These are phyloP conservation scores for Liodrosophila aerea DNA, from an alignment of 2,888 invertebrate genomes.

Conservation along the genomic window DNA sequence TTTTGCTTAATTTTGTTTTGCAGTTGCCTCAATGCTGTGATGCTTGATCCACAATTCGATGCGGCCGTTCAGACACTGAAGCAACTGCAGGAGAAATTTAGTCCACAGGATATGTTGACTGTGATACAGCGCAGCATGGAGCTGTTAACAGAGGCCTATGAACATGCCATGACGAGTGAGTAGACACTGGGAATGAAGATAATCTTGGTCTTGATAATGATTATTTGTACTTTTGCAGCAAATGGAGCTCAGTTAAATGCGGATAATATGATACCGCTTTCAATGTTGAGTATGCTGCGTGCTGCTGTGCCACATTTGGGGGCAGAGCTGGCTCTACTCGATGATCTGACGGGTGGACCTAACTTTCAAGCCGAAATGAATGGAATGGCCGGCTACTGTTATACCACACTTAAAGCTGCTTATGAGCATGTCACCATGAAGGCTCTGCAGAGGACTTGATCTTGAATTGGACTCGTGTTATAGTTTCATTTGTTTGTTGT, in stretches of 20 bases:
- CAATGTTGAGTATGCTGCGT: constrained; percentile 80
- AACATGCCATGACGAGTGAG: constrained; percentile 74
- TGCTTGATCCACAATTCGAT: constrained; percentile 73
- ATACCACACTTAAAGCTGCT: constrained; percentile 81
- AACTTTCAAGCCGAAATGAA: constrained; percentile 81
- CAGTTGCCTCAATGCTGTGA: constrained; percentile 72
- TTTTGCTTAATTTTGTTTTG: not conserved
- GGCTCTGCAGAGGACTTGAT: constrained; percentile 50
- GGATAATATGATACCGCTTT: constrained; percentile 82
- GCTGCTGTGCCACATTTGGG: constrained; percentile 82
- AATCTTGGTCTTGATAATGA: too few species aligned
- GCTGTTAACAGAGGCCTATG: constrained; percentile 79
- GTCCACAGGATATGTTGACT: constrained; percentile 82
- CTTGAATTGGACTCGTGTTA: not conserved
- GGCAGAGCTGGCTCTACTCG: constrained; percentile 81
- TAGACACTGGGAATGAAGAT: too few species aligned
- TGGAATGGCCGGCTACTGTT: constrained; percentile 82
- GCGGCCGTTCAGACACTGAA: constrained; percentile 79
- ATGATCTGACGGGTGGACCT: constrained; percentile 81
- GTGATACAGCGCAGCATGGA: constrained; percentile 81
- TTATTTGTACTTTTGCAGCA: constrained; percentile 51
- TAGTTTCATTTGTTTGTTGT: constrained; percentile 15
- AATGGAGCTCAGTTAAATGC: constrained; percentile 77
- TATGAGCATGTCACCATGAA: constrained; percentile 79
- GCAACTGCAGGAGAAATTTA: constrained; percentile 81